Evolutionary conservation across 2,113 vertebrate species (phyloP).

Genomic region (Microcebus tavaratra): DNA sequence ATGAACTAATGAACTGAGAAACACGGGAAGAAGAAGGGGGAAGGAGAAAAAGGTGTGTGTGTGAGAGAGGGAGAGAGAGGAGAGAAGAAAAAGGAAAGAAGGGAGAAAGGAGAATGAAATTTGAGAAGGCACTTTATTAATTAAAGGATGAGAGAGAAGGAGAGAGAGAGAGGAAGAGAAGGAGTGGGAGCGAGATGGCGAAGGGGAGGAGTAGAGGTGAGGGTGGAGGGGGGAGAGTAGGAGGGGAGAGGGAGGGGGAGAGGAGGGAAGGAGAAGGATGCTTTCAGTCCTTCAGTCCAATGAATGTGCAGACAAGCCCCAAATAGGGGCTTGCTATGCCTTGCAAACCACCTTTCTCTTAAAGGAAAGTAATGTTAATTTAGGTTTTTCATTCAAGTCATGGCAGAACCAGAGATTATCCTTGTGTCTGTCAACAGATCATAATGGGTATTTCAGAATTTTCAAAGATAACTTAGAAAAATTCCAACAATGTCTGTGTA

Average conservation of each 20-base stretch:
- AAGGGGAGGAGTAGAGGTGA: background rate
- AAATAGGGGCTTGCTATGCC: background rate
- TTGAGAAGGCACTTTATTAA: conserved; percentile 34
- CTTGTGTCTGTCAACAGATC: conserved; percentile 45
- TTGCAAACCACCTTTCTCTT: background rate
- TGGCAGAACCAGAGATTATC: conserved; percentile 46
- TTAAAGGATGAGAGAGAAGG: background rate
- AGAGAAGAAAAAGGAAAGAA: background rate
- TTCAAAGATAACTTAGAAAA: conserved; percentile 74
- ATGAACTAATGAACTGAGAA: background rate
- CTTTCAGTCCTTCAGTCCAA: background rate
- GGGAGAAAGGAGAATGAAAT: background rate
- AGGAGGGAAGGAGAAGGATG: background rate
- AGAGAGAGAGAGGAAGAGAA: background rate
- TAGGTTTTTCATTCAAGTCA: conserved; percentile 28
- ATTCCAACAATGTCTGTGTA: conserved; percentile 76
- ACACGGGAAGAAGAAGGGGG: background rate
- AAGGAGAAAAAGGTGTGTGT: too few relatives aligned
- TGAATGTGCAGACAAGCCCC: background rate
- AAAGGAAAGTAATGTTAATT: conserved; percentile 1
- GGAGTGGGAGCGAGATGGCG: background rate
- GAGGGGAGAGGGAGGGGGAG: background rate
- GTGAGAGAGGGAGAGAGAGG: background rate
- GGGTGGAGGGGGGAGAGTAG: background rate
- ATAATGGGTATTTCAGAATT: conserved; percentile 73